Base-by-base conservation (phyloP, 2,888 invertebrate species). In the Caenorhabditis parvicauda region DNA sequence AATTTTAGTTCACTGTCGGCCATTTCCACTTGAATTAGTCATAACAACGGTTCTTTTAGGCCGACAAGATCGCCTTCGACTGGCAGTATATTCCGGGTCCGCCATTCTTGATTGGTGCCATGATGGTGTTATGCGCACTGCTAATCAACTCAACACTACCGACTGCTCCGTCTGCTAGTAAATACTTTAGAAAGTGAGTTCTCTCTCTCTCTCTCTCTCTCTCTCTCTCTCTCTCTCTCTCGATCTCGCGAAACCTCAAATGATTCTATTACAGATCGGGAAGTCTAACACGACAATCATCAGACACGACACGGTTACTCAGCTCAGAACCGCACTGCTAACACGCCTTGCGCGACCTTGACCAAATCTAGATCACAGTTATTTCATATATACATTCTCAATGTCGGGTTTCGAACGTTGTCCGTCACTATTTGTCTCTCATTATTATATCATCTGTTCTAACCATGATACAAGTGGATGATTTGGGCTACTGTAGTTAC, bases 71-170 rank as follows among this genome's bases (percentile, higher is more conserved):
- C 4, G 69, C 72, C 1, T 73, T 73, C 25, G 70, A 73, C 48
- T 73, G 72, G 72, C 67, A 70, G 38, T 61, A 69, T 45, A 66
- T 73, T 1, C 72, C 72, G 0, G 98, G 98, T 1, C 98, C 98
- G 56, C 96, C 98, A 14, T 98, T 98, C 84, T 91, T 96, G 64
- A 90, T 96, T 84, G 98, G 98, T 60, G 93, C 96, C 52, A 86
- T 96, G 82, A 87, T 98, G 84, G 96, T 96, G 72, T 89, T 96
- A 77, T 89, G 92, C 83, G 96, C 96, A 60, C 87, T 98, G 76
- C 85, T 95, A 76, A 93, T 96, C 39, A 78, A 79, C 56, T 67
- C 71, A 32, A 61, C 72, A 9, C 59, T 81, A 12, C 79, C 80
- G 9, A 58, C 58, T 28, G 55, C 64, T 9, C 62, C 59, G 9